Evolutionary conservation across 2,888 invertebrate genomes (phyloP), one percentile per base, ranked within the genome.

Genomic region (Microdon myrmicae): DNA sequence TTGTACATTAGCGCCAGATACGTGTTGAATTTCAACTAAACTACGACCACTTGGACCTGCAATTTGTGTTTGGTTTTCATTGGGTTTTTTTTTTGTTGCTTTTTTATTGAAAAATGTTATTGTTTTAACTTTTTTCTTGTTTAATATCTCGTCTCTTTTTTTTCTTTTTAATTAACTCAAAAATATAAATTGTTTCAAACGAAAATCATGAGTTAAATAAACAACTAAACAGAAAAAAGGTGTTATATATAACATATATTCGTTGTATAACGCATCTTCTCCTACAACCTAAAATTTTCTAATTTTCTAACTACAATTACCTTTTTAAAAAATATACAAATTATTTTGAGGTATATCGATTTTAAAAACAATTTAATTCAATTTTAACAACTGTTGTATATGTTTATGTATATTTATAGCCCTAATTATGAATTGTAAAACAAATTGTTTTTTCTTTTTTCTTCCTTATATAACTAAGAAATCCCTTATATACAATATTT

Each of bases 1-100:
- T 85, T 96, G 96, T 82, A 97, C 95, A 84, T 92, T 95, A 82
- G 96, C 95, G 81, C 96, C 95, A 79, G 94, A 95, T 83, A 90
- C 87, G 84, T 95, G 94, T 84, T 96, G 96, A 82, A 97, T 94
- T 86, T 97, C 96, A 76, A 95, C 92, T 79, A 97, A 87, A 81
- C 94, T 92, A 82, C 94, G 90, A 70, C 96, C 97, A 78, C 94
- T 96, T 71, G 95, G 96, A 78, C 92, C 89, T 89, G 83, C 41
- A 79, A 79, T 75, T 70, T 69, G 22, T 44, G 66, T 67, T 54
- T 67, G 47, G 48, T 55, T 45, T 55, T 68, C 44, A 58, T 58
- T 67, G 41, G 44, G 31, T 53, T 53, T 60, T 32, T 47, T 29
- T 37, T 49, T 53, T 58, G 12, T 47, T 47, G 14, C 41, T 35